phyloP scores from a whole-genome alignment of 2,888 invertebrate species.

The Clunio marinus region DNA sequence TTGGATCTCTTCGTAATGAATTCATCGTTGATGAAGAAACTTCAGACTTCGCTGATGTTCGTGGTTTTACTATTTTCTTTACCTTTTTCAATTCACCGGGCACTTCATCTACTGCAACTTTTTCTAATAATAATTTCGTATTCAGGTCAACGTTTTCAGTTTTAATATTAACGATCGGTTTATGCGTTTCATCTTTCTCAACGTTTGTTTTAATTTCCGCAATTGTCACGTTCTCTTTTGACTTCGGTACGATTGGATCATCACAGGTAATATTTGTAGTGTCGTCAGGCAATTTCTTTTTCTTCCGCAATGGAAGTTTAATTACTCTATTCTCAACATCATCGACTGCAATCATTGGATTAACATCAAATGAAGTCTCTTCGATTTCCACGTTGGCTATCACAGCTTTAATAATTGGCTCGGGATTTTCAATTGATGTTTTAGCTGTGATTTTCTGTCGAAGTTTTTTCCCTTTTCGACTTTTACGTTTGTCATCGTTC shows the following conservation, averaged over 20 bases:
- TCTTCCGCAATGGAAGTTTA: conserved; percentile 25
- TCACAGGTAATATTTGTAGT: conserved; percentile 16
- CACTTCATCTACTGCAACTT: conserved; percentile 15
- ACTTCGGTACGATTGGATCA: conserved; percentile 15
- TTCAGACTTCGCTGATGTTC: conserved; percentile 10
- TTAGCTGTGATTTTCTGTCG: conserved; percentile 42
- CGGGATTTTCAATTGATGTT: conserved; percentile 42
- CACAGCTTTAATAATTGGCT: conserved; percentile 40
- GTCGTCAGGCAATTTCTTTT: conserved; percentile 22
- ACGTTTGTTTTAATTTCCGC: conserved; percentile 25
- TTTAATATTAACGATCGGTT: conserved; percentile 28
- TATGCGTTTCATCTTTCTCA: conserved; percentile 5
- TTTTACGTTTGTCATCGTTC: conserved; percentile 41
- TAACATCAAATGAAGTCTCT: conserved; percentile 2
- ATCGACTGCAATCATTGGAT: neutral
- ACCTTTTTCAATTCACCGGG: conserved; percentile 26
- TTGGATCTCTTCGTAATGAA: conserved; percentile 40
- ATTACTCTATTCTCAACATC: neutral
- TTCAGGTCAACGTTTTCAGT: conserved; percentile 32
- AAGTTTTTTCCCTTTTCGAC: conserved; percentile 45
- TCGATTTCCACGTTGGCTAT: conserved; percentile 35
- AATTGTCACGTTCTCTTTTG: conserved; percentile 13
- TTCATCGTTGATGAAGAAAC: neutral
- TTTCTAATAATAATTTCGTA: conserved; percentile 38
- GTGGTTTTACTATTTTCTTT: conserved; percentile 21